Percentiles rank a stretch among this genome's conserved stretches.
Conservation (phyloP, 2,797 vertebrate species). For the Bucorvus abyssinicus region DNA sequence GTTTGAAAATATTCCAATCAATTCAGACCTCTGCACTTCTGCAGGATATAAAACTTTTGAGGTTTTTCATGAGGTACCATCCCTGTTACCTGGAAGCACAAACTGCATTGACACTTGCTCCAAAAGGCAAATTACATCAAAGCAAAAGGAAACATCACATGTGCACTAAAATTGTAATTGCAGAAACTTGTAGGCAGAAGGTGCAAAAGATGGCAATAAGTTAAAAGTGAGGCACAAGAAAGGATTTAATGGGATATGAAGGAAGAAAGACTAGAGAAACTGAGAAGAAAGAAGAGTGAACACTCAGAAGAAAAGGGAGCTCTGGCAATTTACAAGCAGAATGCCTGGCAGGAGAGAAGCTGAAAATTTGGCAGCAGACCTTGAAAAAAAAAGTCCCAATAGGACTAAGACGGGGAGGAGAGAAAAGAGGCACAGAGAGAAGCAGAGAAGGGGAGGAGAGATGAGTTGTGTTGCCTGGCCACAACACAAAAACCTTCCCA, state of each 20-base stretch:
- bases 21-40: neutral
- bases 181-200: neutral
- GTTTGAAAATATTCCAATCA: neutral
- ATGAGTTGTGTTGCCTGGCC: neutral
- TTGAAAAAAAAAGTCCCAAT: neutral
- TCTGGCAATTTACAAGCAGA: neutral
- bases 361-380: neutral
- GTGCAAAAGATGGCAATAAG: neutral
- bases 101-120: neutral
- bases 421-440: neutral
- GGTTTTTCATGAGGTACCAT: neutral
- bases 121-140: neutral
- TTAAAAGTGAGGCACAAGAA: neutral
- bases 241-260: neutral
- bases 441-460: neutral
- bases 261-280: neutral
- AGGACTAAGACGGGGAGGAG: neutral
- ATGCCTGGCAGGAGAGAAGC: neutral
- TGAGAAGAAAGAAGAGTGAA: neutral
- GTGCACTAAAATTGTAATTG: neutral
- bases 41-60: neutral
- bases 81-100: neutral
- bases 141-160: neutral
- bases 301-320: neutral
- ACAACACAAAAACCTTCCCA: neutral